phyloP scores from a whole-genome alignment of 2,888 invertebrate genomes.

The Rhamphomyia laevipes region DNA sequence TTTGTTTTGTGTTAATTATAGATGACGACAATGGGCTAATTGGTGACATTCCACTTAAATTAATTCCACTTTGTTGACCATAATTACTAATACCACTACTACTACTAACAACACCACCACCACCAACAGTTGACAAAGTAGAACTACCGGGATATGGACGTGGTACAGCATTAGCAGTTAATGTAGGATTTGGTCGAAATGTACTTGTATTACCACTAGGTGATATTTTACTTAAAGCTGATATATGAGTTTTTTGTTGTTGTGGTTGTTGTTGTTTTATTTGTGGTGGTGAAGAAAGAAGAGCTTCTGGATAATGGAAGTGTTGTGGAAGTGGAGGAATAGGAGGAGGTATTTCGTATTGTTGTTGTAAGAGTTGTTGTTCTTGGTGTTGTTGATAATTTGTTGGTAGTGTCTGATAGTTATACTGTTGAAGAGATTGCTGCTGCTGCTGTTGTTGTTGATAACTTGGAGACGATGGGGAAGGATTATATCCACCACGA shows the following conservation, averaged over 20 bases:
- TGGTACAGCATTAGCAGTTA: conserved; percentile 38
- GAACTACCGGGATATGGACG: conserved; percentile 36
- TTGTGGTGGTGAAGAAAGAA: conserved; percentile 21
- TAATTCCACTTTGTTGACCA: neutral
- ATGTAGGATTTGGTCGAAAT: conserved; percentile 35
- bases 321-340: conserved; percentile 27
- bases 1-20: neutral
- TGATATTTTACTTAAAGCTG: conserved; percentile 19
- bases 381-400: conserved; percentile 6
- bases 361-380: conserved; percentile 8
- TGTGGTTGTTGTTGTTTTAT: conserved; percentile 26
- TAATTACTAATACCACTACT: conserved; percentile 18
- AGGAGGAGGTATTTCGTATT: conserved; percentile 3
- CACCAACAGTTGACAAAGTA: neutral
- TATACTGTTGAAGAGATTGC: conserved; percentile 28
- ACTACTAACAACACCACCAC: conserved; percentile 9
- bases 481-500: conserved; percentile 29
- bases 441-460: conserved; percentile 18
- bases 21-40: conserved; percentile 9
- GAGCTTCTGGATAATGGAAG: conserved; percentile 33
- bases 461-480: conserved; percentile 33
- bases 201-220: conserved; percentile 18
- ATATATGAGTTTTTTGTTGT: conserved; percentile 31
- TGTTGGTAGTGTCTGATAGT: conserved; percentile 20
- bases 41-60: conserved; percentile 8